Evolutionary conservation across 2,888 invertebrate species (phyloP).

Genomic region (Drosophila quinaria): DNA sequence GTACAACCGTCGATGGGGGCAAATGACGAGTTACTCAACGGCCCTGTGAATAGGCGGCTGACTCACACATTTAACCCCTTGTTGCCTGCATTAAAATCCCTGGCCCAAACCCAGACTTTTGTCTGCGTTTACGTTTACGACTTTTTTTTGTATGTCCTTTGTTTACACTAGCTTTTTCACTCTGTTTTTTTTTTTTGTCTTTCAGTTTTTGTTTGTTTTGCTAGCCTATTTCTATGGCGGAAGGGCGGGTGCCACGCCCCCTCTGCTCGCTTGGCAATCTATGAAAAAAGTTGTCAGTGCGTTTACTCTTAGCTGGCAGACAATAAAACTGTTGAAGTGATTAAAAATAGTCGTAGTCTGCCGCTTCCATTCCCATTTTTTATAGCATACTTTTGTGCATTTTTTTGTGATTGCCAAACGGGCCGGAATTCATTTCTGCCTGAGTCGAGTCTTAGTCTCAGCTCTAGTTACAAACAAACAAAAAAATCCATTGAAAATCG

Average conservation of each 20-base stretch:
- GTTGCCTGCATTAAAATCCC: constrained; percentile 43
- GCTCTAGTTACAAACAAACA: constrained; percentile 9
- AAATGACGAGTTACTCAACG: constrained; percentile 44
- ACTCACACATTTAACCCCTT: constrained; percentile 77
- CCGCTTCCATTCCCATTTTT: constrained; percentile 29
- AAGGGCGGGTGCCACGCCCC: constrained; percentile 21
- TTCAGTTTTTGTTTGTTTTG: constrained; percentile 42
- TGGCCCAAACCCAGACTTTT: constrained; percentile 19
- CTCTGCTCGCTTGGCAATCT: constrained; percentile 60
- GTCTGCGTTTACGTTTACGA: constrained; percentile 17
- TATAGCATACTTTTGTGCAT: constrained; percentile 43
- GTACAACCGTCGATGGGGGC: constrained; percentile 6
- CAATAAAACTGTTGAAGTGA: constrained; percentile 80
- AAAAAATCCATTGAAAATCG: constrained; percentile 59
- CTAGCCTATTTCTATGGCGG: constrained; percentile 51
- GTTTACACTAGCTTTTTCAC: constrained; percentile 20
- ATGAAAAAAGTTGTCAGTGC: constrained; percentile 78
- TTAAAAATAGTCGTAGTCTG: constrained; percentile 69
- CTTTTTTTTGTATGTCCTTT: constrained; percentile 4
- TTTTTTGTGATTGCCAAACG: constrained; percentile 44
- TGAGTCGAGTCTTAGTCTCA: constrained; percentile 19
- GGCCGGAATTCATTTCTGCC: constrained; percentile 18
- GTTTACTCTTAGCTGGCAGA: constrained; percentile 62
- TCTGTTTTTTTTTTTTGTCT: constrained; percentile 1
- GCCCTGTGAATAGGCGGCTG: constrained; percentile 47